Evolutionary conservation across 1,140 invertebrate species (phyloP), one percentile per base, ranked within the genome.

Genomic region (Thalassaphorura encarpata): DNA sequence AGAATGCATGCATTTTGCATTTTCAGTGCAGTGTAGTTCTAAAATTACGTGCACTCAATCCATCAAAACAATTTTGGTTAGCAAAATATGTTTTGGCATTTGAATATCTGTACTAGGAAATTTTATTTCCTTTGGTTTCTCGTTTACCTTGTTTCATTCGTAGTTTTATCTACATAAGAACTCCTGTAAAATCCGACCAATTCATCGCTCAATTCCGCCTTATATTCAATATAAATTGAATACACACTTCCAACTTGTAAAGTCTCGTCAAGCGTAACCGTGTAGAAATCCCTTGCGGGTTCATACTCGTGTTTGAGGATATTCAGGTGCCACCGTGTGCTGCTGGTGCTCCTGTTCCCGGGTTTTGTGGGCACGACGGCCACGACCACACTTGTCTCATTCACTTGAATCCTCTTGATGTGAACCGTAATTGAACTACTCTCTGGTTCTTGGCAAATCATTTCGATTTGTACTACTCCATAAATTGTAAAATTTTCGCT

Each of bases 161-260:
- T 82, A 28, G 75, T 75, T 31, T 79, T 76, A 18, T 68, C 69
- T 59, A 75, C 77, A 67, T 93, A 93, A 1, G 82, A 86, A 71
- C 87, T 90, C 57, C 85, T 77, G 68, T 93, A 94, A 69, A 93
- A 91, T 19, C 89, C 90, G 66, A 85, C 80, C 61, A 60, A 43
- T n/a, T 53, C 39, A 39, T 60, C 58, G 27, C 33, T 40, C 36
- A 60, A 39, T 26, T 36, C 28, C 16, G 28, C 58, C 3, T 18
- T 39, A 33, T 50, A 60, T 15, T 47, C 27, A 24, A 60, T 60
- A 23, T 43, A 39, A 51, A 60, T 28, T 26, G 24, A 19, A 39
- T 60, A 60, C 5, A 43, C 5, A 31, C 43, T 45, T 11, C 58
- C 52, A 16, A n/a, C 52, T 27, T 50, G 40, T 33, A 60, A 21